phyloP scores from a whole-genome alignment of 2,888 invertebrate species.

The Harmothoe impar region DNA sequence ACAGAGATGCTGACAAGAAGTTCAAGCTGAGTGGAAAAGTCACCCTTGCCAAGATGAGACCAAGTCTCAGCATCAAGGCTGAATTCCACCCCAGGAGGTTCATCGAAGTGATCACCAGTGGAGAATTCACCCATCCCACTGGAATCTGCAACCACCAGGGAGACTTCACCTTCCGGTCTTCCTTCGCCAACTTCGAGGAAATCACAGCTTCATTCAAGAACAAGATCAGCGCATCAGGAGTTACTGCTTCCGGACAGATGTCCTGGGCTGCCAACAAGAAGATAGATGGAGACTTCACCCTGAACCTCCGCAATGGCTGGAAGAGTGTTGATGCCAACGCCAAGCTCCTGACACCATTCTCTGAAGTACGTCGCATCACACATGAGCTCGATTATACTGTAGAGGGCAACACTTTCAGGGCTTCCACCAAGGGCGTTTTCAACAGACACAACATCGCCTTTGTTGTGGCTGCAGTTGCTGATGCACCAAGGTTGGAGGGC shows the following conservation, averaged over 20 bases:
- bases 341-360: constrained; percentile 69
- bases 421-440: constrained; percentile 43
- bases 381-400: constrained; percentile 64
- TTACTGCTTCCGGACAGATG: constrained; percentile 67
- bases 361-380: constrained; percentile 54
- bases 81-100: constrained; percentile 64
- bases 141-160: not conserved
- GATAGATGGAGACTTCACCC: constrained; percentile 66
- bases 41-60: constrained; percentile 62
- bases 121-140: constrained; percentile 62
- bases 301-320: constrained; percentile 63
- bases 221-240: constrained; percentile 36
- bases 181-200: constrained; percentile 62
- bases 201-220: constrained; percentile 67
- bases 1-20: constrained; percentile 58
- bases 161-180: constrained; percentile 4
- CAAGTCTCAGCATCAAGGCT: constrained; percentile 64
- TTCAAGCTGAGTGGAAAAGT: constrained; percentile 62
- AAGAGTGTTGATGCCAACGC: constrained; percentile 60
- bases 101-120: constrained; percentile 64
- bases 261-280: constrained; percentile 73
- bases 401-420: constrained; percentile 58
- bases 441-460: constrained; percentile 43
- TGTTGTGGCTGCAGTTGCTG: not conserved
- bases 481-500: constrained; percentile 41